Evolutionary conservation across 2,888 invertebrate species (phyloP).

Genomic region (Acanthosepion esculentum): DNA sequence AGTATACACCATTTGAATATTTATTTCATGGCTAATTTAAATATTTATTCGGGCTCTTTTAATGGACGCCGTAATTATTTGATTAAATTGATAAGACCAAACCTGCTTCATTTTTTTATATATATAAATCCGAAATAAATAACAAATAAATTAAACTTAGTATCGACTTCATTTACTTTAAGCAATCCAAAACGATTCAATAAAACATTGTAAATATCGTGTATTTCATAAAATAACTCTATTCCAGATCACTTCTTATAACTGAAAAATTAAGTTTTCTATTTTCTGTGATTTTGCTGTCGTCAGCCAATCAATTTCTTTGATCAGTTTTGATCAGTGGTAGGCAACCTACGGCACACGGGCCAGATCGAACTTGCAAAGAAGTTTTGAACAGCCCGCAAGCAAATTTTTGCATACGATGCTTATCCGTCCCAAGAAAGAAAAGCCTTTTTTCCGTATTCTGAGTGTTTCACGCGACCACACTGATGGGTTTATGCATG

Average conservation of each 20-base stretch:
- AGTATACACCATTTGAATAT: not conserved
- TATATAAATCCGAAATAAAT: not conserved
- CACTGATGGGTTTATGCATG: no score
- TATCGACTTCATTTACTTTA: not conserved
- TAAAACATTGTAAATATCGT: not conserved
- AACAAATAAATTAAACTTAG: not conserved
- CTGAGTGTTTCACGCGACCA: no score
- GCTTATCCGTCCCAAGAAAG: no score
- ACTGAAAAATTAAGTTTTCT: not conserved
- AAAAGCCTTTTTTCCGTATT: no score
- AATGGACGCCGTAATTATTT: not conserved
- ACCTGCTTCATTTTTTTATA: not conserved
- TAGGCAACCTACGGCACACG: no score
- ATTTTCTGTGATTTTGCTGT: not conserved
- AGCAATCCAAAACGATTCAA: not conserved
- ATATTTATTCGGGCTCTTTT: conserved; percentile 6
- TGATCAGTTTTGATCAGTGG: not conserved
- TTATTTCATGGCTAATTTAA: conserved; percentile 6
- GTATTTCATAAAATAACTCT: not conserved
- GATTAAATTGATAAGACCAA: not conserved
- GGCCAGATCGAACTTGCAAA: no score
- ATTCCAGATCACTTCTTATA: not conserved
- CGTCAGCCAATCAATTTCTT: not conserved
- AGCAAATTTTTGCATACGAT: no score
- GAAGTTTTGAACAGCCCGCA: no score